phyloP scores from a whole-genome alignment of 1,140 invertebrate genomes.

The Maconellicoccus hirsutus region DNA sequence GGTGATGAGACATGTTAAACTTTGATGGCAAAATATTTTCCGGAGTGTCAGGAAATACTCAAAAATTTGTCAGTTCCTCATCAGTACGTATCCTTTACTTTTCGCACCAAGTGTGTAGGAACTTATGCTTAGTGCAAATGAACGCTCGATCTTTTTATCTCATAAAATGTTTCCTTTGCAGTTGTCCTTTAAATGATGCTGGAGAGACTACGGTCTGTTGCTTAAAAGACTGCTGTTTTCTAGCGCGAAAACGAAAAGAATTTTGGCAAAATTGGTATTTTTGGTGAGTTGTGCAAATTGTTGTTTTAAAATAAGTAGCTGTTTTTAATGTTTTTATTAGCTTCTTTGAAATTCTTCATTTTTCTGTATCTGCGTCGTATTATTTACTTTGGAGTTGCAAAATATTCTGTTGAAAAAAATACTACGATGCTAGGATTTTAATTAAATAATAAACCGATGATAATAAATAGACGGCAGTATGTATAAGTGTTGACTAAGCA shows the following conservation, averaged over 20 bases:
- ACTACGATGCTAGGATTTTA: too few species aligned
- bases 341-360: neutral
- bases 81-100: slow-evolving; percentile 1
- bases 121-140: neutral
- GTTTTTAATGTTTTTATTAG: too few species aligned
- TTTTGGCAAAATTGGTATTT: slow-evolving; percentile 26
- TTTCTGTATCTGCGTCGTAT: too few species aligned
- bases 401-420: too few species aligned
- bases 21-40: slow-evolving; percentile 14
- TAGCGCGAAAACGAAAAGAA: slow-evolving; percentile 24
- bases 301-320: neutral
- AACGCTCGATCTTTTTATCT: slow-evolving; percentile 7
- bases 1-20: neutral
- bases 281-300: slow-evolving; percentile 8
- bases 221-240: slow-evolving; percentile 26
- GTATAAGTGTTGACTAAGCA: too few species aligned
- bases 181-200: slow-evolving; percentile 23
- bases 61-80: neutral
- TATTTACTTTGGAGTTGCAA: too few species aligned
- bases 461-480: too few species aligned
- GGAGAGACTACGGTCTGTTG: slow-evolving; percentile 24
- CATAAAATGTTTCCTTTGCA: slow-evolving; percentile 1
- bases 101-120: neutral
- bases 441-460: too few species aligned
- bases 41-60: neutral